Evolutionary conservation across 2,113 vertebrate genomes (phyloP).

Genomic region (Brienomyrus longianalis): DNA sequence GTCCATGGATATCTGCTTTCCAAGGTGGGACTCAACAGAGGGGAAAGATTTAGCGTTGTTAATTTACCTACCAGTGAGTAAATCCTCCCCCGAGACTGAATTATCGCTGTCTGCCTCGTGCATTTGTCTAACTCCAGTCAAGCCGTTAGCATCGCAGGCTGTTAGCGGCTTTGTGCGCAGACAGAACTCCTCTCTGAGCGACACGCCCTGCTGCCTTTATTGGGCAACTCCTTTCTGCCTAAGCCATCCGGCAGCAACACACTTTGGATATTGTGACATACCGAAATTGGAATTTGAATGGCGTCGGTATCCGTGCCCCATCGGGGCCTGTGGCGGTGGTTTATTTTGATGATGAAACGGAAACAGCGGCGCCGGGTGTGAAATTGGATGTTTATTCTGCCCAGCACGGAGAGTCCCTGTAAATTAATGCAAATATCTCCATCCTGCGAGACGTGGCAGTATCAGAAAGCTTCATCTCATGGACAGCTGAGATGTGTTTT

Average conservation of each 20-base stretch:
- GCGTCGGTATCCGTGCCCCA: neutral
- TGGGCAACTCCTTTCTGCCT: neutral
- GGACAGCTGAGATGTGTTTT: neutral
- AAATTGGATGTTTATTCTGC: conserved; percentile 17
- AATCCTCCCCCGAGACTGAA: neutral
- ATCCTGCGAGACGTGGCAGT: neutral
- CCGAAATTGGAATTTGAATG: conserved; percentile 9
- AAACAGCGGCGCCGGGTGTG: neutral
- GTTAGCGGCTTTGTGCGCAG: neutral
- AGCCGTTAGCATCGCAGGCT: neutral
- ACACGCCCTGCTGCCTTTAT: neutral
- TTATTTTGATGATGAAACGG: conserved; percentile 13
- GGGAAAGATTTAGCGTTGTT: neutral
- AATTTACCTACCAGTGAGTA: neutral
- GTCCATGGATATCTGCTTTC: neutral
- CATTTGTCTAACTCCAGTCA: neutral
- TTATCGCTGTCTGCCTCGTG: neutral
- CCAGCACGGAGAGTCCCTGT: neutral
- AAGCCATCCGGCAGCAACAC: neutral
- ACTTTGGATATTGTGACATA: conserved; percentile 15
- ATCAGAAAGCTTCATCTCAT: neutral
- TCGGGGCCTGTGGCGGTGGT: neutral
- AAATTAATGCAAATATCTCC: neutral
- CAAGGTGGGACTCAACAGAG: neutral
- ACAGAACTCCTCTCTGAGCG: neutral